Base-by-base conservation (phyloP, 2,113 vertebrate species). In the Notechis scutatus region DNA sequence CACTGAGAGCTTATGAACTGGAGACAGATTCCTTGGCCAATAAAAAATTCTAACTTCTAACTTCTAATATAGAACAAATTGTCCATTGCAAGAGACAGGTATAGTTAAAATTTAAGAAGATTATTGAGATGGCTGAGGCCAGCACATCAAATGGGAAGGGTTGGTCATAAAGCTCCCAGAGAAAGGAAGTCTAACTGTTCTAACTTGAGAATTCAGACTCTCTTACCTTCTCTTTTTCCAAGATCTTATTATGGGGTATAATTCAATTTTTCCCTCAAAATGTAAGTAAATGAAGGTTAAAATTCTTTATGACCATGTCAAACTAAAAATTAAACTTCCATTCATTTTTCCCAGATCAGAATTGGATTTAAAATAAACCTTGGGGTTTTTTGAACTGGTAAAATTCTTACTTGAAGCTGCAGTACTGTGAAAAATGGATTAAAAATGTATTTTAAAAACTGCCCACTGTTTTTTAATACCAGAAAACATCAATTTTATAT, bases 331-430 rank as follows among this genome's bases (percentile, higher is more conserved):
- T 85, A 45, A 91, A 45, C 34, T 20, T 15, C 34, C 26, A 4
- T 3, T 74, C 14, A 26, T 26, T 88, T 94, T 24, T 92, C 89
- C 94, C 93, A 93, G 69, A 95, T 47, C 85, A 39, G 93, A 88
- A 14, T 0, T 69, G 29, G n/a, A 94, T 96, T 94, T 88, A 90
- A 39, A 92, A 91, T 14, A 39, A 34, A 90, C 93, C 94, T 93
- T 69, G 14, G 95, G 96, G 92, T 81, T 93, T 90, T 92, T 93
- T 18, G 93, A 93, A 89, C 20, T 93, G 39, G 91, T 96, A 89
- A 88, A 95, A 96, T 94, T 93, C 88, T 64, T 95, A 97, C 94
- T 88, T 91, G 89, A 93, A 96, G 96, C 95, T 93, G 12, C 64
- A 18, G 29, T 15, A 93, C 57, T 95, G 93, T 86, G 85, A 92